Evolutionary conservation across 2,888 invertebrate species (phyloP), one percentile per base, ranked within the genome.

Genomic region (Frankliniella fusca): DNA sequence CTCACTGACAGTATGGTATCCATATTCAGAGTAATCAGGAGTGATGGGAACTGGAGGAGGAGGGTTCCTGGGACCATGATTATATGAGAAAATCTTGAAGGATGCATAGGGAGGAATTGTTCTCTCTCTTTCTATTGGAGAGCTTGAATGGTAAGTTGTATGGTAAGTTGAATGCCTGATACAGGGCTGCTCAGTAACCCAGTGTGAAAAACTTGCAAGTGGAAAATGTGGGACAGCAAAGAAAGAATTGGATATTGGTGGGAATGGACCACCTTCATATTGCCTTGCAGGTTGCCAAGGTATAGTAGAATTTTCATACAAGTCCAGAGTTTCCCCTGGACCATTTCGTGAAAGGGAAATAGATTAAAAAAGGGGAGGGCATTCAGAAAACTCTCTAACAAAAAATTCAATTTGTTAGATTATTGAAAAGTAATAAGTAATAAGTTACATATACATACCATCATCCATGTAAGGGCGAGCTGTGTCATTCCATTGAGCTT

Each of bases 401-500:
- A 38, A 38, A 38, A 38, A 38, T 38, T 2, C 38, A 38, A 38
- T 38, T 38, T 38, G 38, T 38, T 3, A 5, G 38, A 38, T 38
- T 38, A 61, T 61, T 61, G 15, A 61, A n/a, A 61, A 15, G n/a
- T 18, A 10, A n/a, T 20, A 15, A 61, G 61, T 18, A 0, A 15
- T 18, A 61, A 1, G 15, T 61, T 54, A 12, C 8, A 5, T 18
- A 61, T 48, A 81, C 83, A 48, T 85, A 85, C 86, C 86, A 82
- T 88, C 87, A 83, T 91, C 92, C 83, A 90, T 89, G 54, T 83
- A 83, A 15, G 80, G 79, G 61, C 90, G 89, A 81, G 92, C 90
- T 82, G 93, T 93, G 87, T 95, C 94, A 86, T 95, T 96, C 98
- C 98, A 98, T 85, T 97, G 96, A n/a, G 95, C 96, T 89, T 98